phyloP scores from a whole-genome alignment of 1,140 invertebrate genomes.

The Mamestra configurata region DNA sequence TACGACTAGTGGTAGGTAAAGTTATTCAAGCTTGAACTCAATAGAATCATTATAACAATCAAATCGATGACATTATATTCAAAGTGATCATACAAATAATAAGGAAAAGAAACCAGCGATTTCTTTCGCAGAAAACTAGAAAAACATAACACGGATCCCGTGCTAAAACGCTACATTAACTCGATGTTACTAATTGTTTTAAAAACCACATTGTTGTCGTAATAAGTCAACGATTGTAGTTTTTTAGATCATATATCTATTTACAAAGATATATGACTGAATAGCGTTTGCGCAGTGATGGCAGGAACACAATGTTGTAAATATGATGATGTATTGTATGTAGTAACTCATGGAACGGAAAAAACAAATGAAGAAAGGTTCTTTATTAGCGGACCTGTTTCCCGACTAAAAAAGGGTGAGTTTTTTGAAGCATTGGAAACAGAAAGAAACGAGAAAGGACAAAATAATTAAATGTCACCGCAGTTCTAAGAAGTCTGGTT shows the following conservation, averaged over 20 bases:
- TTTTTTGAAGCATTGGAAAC: too few relatives aligned
- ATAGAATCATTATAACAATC: too few relatives aligned
- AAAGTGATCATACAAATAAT: neutral
- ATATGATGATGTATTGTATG: neutral
- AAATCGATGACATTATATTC: neutral
- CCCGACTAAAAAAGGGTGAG: too few relatives aligned
- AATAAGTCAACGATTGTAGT: neutral
- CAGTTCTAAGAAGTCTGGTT: too few relatives aligned
- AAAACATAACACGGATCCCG: neutral
- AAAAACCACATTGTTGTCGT: neutral
- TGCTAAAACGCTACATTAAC: neutral
- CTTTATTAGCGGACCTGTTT: neutral
- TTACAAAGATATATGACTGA: neutral
- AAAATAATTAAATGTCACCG: too few relatives aligned
- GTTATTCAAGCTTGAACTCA: too few relatives aligned
- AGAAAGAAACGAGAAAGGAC: too few relatives aligned
- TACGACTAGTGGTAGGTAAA: too few relatives aligned
- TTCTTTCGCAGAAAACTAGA: neutral
- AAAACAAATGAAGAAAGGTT: neutral
- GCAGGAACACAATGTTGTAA: neutral
- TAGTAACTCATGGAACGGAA: neutral
- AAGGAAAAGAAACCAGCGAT: neutral
- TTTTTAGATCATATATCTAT: neutral
- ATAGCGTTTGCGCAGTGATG: conserved; percentile 1
- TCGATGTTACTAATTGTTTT: neutral